Percentiles rank a stretch among this genome's conserved stretches.
Evolutionary conservation across 2,113 vertebrate genomes (phyloP).

Genomic region (Fulmarus glacialis): DNA sequence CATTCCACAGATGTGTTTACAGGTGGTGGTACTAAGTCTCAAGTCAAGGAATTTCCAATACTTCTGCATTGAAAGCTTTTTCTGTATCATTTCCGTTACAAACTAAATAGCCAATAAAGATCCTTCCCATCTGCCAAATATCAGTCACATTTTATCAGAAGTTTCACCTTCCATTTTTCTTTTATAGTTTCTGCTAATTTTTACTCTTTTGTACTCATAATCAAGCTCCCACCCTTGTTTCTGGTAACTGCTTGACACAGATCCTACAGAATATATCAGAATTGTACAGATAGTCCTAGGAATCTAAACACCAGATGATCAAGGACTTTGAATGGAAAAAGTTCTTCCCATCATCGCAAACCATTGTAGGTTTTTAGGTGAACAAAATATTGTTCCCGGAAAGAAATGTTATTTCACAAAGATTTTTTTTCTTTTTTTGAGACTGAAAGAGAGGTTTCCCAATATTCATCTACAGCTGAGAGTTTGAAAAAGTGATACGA

Average conservation of each 20-base stretch:
- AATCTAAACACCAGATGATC: not conserved
- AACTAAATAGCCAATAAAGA: not conserved
- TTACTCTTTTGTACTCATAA: not conserved
- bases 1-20: not conserved
- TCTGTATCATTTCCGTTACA: not conserved
- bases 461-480: not conserved
- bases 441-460: not conserved
- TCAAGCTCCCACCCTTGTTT: not conserved
- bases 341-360: not conserved
- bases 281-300: not conserved
- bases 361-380: not conserved
- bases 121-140: not conserved
- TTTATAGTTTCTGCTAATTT: not conserved
- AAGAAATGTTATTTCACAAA: not conserved
- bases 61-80: not conserved
- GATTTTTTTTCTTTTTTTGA: not conserved
- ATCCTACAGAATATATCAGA: not conserved
- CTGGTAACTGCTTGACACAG: not conserved
- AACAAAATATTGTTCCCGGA: not conserved
- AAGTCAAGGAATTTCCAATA: not conserved
- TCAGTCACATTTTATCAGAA: not conserved
- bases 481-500: not conserved
- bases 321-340: not conserved
- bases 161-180: not conserved
- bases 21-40: not conserved